Percentiles rank a stretch among this genome's conserved stretches.
Evolutionary conservation across 1,140 invertebrate species (phyloP).

Genomic region (Coelopa frigida): DNA sequence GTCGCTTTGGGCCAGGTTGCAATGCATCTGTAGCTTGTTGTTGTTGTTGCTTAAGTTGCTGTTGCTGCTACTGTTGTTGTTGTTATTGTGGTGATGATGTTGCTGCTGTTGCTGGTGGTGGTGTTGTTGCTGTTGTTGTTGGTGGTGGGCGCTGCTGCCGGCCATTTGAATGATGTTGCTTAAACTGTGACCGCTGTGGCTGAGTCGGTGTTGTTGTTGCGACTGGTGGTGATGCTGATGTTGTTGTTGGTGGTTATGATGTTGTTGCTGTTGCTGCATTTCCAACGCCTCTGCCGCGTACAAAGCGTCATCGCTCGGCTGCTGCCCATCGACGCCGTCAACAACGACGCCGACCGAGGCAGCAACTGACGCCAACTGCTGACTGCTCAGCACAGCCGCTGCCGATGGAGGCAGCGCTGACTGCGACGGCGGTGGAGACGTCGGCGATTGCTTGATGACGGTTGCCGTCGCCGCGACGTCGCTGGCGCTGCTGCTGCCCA

Average conservation of each 20-base stretch:
- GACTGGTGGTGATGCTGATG: background rate
- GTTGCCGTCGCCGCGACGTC: slow-evolving; percentile 15
- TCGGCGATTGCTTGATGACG: slow-evolving; percentile 29
- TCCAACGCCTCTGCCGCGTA: slow-evolving; percentile 4
- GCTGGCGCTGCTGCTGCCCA: slow-evolving; percentile 12
- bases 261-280: slow-evolving; percentile 6
- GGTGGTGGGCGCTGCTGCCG: background rate
- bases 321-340: no score
- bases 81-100: slow-evolving; percentile 7
- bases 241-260: slow-evolving; percentile 6
- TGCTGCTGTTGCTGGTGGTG: slow-evolving; percentile 7
- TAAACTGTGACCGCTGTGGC: background rate
- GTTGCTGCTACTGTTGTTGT: slow-evolving; percentile 13
- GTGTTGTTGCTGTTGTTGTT: slow-evolving; percentile 17
- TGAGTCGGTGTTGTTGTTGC: slow-evolving; percentile 2
- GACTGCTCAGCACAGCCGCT: background rate
- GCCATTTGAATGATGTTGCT: background rate
- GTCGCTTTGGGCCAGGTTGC: slow-evolving; percentile 1
- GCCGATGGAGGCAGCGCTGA: background rate
- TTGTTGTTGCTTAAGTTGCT: slow-evolving; percentile 11
- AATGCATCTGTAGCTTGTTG: no score
- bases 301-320: background rate
- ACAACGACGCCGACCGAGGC: no score
- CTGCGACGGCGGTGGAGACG: slow-evolving; percentile 20
- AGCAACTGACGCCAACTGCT: background rate